Conservation (phyloP, 2,888 invertebrate species). For the Dysmachus trigonus region DNA sequence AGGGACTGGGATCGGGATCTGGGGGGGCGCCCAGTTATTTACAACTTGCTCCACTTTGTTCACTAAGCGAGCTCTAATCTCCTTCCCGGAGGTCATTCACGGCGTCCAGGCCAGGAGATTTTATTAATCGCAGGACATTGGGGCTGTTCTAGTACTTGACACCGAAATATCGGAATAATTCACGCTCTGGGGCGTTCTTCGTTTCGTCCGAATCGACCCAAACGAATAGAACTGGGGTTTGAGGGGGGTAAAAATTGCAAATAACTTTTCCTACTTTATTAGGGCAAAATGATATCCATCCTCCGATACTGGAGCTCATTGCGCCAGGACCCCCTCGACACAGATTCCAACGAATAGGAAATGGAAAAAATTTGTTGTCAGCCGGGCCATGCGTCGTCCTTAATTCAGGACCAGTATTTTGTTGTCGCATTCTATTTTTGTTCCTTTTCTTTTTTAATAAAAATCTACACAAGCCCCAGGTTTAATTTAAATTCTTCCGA, state of each 20-base stretch:
- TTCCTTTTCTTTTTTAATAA: background rate
- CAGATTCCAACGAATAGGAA: background rate
- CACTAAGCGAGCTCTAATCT: background rate
- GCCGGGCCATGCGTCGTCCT: background rate
- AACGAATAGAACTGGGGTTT: background rate
- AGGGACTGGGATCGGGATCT: background rate
- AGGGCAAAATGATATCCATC: background rate
- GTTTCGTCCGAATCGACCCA: background rate
- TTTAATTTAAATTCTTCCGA: conserved; percentile 29
- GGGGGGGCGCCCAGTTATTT: background rate
- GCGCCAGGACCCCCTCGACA: background rate
- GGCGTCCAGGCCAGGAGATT: background rate
- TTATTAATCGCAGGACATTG: conserved; percentile 7
- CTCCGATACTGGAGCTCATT: background rate
- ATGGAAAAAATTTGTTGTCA: conserved; percentile 1
- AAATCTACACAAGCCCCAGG: conserved; percentile 1
- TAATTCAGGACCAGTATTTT: background rate
- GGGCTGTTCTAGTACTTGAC: background rate
- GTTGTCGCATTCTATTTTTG: background rate
- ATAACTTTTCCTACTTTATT: conserved; percentile 23
- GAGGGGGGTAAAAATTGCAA: background rate
- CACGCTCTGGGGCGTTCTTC: background rate
- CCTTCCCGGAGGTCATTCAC: background rate
- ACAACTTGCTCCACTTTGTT: background rate
- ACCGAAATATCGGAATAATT: background rate